Conservation (phyloP, 1,140 invertebrate genomes). For the Bombus soroeensis region DNA sequence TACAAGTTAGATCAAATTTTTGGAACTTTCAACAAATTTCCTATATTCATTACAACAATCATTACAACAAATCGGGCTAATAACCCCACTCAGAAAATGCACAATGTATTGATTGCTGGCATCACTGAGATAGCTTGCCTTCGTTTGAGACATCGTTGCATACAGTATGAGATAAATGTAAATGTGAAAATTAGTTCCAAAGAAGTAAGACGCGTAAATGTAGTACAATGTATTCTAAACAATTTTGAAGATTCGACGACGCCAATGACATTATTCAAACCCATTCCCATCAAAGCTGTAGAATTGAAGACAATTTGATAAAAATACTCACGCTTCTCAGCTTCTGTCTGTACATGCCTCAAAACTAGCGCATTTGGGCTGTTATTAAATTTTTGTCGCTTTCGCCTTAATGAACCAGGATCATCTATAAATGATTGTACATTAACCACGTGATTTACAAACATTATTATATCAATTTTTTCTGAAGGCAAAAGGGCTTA, state of each 20-base stretch:
- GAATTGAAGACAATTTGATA: slow-evolving; percentile 56
- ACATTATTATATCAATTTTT: slow-evolving; percentile 32
- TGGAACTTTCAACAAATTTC: slow-evolving; percentile 55
- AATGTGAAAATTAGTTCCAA: slow-evolving; percentile 39
- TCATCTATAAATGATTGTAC: slow-evolving; percentile 69
- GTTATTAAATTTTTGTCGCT: slow-evolving; percentile 84
- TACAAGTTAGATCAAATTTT: slow-evolving; percentile 38
- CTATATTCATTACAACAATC: slow-evolving; percentile 56
- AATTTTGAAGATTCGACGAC: slow-evolving; percentile 14
- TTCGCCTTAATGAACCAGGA: slow-evolving; percentile 70
- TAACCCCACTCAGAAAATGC: slow-evolving; percentile 39
- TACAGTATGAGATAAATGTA: slow-evolving; percentile 12
- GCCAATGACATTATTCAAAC: slow-evolving; percentile 39
- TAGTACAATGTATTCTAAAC: slow-evolving; percentile 29
- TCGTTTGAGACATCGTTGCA: slow-evolving; percentile 14
- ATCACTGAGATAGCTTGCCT: slow-evolving; percentile 33
- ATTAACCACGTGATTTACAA: slow-evolving; percentile 56
- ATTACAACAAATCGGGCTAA: slow-evolving; percentile 52
- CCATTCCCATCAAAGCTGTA: slow-evolving; percentile 63
- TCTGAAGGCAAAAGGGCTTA: slow-evolving; percentile 36
- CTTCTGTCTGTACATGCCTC: slow-evolving; percentile 82
- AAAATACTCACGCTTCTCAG: slow-evolving; percentile 84
- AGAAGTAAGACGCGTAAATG: slow-evolving; percentile 13
- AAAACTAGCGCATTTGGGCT: slow-evolving; percentile 82
- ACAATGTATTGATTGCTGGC: slow-evolving; percentile 38